These are phyloP conservation scores for Nanorana parkeri DNA, from an alignment of 2,113 vertebrate genomes.

Conservation along the genomic window DNA sequence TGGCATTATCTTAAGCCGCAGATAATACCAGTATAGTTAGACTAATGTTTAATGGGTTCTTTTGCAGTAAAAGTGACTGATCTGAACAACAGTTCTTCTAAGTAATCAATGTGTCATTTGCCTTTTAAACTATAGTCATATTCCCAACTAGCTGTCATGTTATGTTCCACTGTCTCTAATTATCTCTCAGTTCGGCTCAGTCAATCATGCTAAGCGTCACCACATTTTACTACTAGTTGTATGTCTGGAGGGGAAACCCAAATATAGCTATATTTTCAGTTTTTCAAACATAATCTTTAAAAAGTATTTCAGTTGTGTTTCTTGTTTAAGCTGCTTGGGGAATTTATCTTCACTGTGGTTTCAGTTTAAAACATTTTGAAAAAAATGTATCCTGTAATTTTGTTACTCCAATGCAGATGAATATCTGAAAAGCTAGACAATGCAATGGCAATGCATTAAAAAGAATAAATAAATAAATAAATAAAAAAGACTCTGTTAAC, in stretches of 20 bases:
- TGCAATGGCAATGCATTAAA: too few relatives aligned
- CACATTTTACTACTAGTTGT: background rate
- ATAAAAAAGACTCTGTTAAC: too few relatives aligned
- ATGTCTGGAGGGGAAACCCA: background rate
- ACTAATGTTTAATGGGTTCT: conserved; percentile 12
- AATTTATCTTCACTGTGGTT: background rate
- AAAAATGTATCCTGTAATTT: too few relatives aligned
- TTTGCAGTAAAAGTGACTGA: background rate
- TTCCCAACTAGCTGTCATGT: background rate
- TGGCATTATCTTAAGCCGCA: background rate
- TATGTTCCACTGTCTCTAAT: background rate
- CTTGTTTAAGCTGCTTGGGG: conserved; percentile 1
- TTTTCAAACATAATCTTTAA: conserved; percentile 7
- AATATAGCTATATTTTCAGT: conserved; percentile 15
- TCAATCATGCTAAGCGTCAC: conserved; percentile 1
- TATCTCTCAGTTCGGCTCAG: background rate
- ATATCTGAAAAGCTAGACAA: too few relatives aligned
- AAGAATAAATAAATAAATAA: too few relatives aligned
- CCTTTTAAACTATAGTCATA: conserved; percentile 1
- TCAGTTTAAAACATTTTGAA: too few relatives aligned
- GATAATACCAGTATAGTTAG: background rate
- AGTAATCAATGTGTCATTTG: background rate
- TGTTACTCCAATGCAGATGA: too few relatives aligned
- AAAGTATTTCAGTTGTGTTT: conserved; percentile 12
- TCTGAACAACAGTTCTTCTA: background rate